Percentiles rank a stretch among this genome's conserved stretches.
Conservation (phyloP, 2,888 invertebrate genomes). For the Pyrocoelia pectoralis region DNA sequence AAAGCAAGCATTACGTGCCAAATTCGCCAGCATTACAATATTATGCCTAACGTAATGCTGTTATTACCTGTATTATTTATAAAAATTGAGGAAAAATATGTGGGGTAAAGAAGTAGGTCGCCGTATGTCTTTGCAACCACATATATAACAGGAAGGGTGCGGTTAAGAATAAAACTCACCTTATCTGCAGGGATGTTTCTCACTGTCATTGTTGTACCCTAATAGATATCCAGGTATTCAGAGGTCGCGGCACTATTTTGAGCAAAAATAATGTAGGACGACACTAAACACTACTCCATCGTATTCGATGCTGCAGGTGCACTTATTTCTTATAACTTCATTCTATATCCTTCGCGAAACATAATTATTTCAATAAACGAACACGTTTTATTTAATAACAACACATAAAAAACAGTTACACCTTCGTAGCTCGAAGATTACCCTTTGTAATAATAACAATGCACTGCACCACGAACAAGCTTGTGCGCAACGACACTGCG, state of each 20-base stretch:
- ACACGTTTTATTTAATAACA: slow-evolving; percentile 19
- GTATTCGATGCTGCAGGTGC: slow-evolving; percentile 32
- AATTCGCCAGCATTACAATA: neutral
- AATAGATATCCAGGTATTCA: slow-evolving; percentile 35
- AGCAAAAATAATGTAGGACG: slow-evolving; percentile 47
- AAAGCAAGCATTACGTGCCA: neutral
- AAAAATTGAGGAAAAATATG: slow-evolving; percentile 30
- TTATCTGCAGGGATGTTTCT: slow-evolving; percentile 86
- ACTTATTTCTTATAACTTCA: slow-evolving; percentile 29
- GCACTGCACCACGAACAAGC: slow-evolving; percentile 44
- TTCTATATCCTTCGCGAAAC: slow-evolving; percentile 13
- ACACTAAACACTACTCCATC: slow-evolving; percentile 53
- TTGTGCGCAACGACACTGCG: slow-evolving; percentile 46
- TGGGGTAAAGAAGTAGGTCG: slow-evolving; percentile 54
- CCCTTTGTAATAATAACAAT: slow-evolving; percentile 45
- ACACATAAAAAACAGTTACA: slow-evolving; percentile 19
- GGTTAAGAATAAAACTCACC: slow-evolving; percentile 65
- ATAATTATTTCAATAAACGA: slow-evolving; percentile 15
- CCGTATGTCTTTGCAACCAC: slow-evolving; percentile 48
- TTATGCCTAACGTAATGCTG: no score
- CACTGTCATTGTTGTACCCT: slow-evolving; percentile 71
- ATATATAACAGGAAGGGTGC: slow-evolving; percentile 51
- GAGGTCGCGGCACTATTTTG: slow-evolving; percentile 39
- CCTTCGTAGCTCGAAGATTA: slow-evolving; percentile 22
- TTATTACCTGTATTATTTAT: slow-evolving; percentile 11